Evolutionary conservation across 2,888 invertebrate genomes (phyloP).

Genomic region (Peribatodes rhomboidaria): DNA sequence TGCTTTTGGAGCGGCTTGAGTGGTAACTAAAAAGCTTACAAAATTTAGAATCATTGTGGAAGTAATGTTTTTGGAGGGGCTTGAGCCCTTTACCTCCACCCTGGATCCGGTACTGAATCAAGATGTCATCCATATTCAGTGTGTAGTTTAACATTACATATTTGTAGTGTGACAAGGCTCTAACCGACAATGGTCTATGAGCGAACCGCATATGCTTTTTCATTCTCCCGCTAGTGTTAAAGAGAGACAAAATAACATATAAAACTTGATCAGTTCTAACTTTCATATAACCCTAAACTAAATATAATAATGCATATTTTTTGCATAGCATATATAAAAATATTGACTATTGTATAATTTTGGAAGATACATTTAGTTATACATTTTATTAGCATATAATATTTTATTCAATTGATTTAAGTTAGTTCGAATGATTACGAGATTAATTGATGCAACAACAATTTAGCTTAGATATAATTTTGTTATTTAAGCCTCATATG

Average conservation of each 20-base stretch:
- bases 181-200: not conserved
- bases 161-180: not conserved
- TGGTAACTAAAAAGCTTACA: too few relatives aligned
- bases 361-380: constrained; percentile 28
- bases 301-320: constrained; percentile 55
- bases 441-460: constrained; percentile 21
- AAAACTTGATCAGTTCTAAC: constrained; percentile 39
- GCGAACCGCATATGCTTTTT: not conserved
- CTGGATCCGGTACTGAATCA: too few relatives aligned
- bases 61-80: too few relatives aligned
- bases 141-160: not conserved
- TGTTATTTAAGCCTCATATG: constrained; percentile 18
- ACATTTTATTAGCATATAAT: constrained; percentile 11
- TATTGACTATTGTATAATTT: constrained; percentile 51
- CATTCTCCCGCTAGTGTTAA: not conserved
- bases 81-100: too few relatives aligned
- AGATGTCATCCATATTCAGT: not conserved
- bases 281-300: constrained; percentile 64
- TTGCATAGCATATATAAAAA: constrained; percentile 77
- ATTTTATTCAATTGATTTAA: constrained; percentile 16
- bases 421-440: constrained; percentile 18
- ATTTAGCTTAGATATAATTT: constrained; percentile 13
- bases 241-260: not conserved
- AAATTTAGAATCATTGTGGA: too few relatives aligned
- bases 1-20: too few relatives aligned